Conservation (phyloP, 1,140 invertebrate species). For the Mylabris phalerata region DNA sequence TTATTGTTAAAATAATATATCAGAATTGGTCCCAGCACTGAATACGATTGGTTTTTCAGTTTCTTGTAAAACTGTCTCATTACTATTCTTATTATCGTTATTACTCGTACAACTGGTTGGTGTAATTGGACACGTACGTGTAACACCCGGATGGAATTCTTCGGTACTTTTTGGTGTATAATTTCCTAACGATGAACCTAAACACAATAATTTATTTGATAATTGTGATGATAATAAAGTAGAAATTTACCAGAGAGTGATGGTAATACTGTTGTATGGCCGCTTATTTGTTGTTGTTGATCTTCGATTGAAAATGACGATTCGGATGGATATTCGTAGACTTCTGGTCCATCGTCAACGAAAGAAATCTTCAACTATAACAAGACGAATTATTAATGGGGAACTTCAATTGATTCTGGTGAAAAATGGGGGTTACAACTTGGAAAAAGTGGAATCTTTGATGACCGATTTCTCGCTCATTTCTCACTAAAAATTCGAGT, state of each 20-base stretch:
- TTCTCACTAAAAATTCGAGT: too few relatives aligned
- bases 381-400: constrained; percentile 1
- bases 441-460: too few relatives aligned
- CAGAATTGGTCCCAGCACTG: constrained; percentile 37
- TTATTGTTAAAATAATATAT: constrained; percentile 35
- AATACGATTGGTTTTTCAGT: constrained; percentile 34
- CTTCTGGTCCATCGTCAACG: constrained; percentile 70
- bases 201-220: not conserved
- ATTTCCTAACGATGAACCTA: constrained; percentile 37
- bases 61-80: constrained; percentile 26
- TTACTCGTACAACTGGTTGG: constrained; percentile 5
- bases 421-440: too few relatives aligned
- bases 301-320: constrained; percentile 61
- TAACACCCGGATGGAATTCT: constrained; percentile 38
- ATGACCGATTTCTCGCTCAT: too few relatives aligned
- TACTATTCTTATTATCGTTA: constrained; percentile 6
- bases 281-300: constrained; percentile 26
- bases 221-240: not conserved
- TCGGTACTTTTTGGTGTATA: constrained; percentile 38
- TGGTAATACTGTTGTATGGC: constrained; percentile 32
- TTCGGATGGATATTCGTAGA: constrained; percentile 83
- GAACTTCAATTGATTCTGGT: too few relatives aligned
- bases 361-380: constrained; percentile 75
- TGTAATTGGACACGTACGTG: constrained; percentile 14
- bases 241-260: constrained; percentile 29